Evolutionary conservation across 2,113 vertebrate species (phyloP).

Genomic region (Salvelinus fontinalis): DNA sequence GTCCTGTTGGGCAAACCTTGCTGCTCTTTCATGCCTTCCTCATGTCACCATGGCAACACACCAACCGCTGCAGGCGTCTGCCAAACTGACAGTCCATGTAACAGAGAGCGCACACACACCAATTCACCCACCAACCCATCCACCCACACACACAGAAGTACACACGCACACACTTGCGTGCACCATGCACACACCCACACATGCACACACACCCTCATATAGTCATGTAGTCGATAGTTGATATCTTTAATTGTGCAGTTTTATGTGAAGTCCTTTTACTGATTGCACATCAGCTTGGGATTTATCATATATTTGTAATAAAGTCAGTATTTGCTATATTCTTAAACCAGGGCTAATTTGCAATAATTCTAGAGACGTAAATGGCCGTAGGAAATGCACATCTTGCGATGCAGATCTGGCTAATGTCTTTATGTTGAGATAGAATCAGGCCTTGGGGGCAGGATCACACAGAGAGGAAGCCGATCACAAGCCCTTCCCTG

Average conservation of each 20-base stretch:
- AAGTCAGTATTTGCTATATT: slow-evolving; percentile 31
- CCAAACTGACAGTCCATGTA: slow-evolving; percentile 77
- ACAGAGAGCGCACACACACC: slow-evolving; percentile 73
- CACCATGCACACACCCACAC: slow-evolving; percentile 7
- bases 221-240: slow-evolving; percentile 10
- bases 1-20: slow-evolving; percentile 77
- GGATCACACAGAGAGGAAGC: slow-evolving; percentile 70
- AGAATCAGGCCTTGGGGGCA: slow-evolving; percentile 67
- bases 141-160: slow-evolving; percentile 54
- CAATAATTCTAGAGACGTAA: slow-evolving; percentile 58
- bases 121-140: slow-evolving; percentile 69
- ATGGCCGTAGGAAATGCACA: slow-evolving; percentile 54
- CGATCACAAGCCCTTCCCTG: slow-evolving; percentile 70
- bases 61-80: slow-evolving; percentile 78
- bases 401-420: slow-evolving; percentile 56
- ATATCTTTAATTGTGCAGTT: slow-evolving; percentile 53
- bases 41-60: slow-evolving; percentile 81
- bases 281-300: slow-evolving; percentile 46
- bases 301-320: slow-evolving; percentile 22
- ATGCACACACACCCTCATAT: neutral
- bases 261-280: slow-evolving; percentile 23
- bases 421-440: slow-evolving; percentile 71
- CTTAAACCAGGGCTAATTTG: slow-evolving; percentile 51
- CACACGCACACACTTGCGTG: slow-evolving; percentile 8
- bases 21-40: slow-evolving; percentile 78